phyloP scores from a whole-genome alignment of 2,888 invertebrate species.

The Epinotia brunnichana region DNA sequence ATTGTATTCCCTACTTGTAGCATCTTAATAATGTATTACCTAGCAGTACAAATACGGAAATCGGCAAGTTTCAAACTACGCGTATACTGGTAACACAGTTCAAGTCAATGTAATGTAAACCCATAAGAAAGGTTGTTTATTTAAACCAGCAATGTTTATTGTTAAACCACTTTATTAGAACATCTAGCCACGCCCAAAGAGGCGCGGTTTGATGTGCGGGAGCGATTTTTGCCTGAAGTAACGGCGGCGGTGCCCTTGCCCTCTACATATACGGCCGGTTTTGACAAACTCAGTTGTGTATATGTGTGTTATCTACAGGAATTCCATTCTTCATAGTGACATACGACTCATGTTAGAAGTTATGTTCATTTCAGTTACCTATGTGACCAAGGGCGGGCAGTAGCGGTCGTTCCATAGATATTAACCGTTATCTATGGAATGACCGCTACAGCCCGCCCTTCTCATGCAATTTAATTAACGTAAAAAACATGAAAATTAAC shows the following conservation, averaged over 20 bases:
- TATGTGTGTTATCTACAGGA: neutral
- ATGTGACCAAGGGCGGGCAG: too few species aligned
- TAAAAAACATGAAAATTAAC: too few species aligned
- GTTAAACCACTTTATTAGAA: slow-evolving; percentile 33
- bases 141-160: slow-evolving; percentile 14
- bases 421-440: too few species aligned
- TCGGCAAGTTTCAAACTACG: neutral
- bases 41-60: too few species aligned
- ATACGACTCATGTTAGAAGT: neutral
- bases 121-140: slow-evolving; percentile 8
- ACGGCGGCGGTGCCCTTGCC: slow-evolving; percentile 30
- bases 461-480: too few species aligned
- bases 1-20: too few species aligned
- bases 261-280: slow-evolving; percentile 25
- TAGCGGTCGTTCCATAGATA: too few species aligned
- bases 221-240: slow-evolving; percentile 32
- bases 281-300: neutral
- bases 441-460: too few species aligned
- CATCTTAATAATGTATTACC: too few species aligned
- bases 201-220: slow-evolving; percentile 38
- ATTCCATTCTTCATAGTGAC: neutral
- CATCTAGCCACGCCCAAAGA: slow-evolving; percentile 34
- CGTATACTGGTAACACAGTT: neutral
- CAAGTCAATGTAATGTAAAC: neutral
- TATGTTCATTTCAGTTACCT: too few species aligned